These are phyloP conservation scores for Chrysochloris asiatica DNA, from an alignment of 2,113 vertebrate species.

Conservation along the genomic window DNA sequence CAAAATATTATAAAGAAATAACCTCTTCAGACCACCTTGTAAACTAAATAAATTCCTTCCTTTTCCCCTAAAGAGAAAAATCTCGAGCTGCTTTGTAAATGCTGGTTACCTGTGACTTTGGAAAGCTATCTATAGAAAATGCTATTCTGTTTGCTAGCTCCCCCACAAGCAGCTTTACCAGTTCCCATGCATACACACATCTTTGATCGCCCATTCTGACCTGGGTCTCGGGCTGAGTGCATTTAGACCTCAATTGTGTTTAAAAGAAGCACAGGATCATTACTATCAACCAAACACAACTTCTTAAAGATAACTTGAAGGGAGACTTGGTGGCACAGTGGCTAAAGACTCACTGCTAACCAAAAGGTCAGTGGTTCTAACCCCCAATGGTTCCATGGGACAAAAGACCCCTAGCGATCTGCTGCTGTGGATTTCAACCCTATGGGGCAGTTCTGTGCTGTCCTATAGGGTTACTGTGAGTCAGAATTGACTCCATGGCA, in stretches of 20 bases:
- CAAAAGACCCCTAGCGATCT: background rate
- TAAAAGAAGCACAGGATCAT: background rate
- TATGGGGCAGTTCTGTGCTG: background rate
- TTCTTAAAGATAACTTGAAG: background rate
- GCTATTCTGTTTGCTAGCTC: too few relatives aligned
- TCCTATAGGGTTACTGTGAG: too few relatives aligned
- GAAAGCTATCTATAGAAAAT: background rate
- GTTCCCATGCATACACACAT: background rate
- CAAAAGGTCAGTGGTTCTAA: background rate
- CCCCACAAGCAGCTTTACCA: background rate
- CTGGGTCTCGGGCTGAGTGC: background rate
- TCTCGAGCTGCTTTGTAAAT: background rate
- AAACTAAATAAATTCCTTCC: conserved; percentile 9
- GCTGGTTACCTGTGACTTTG: background rate
- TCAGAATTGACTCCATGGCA: too few relatives aligned
- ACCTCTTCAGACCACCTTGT: background rate
- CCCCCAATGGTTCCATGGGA: background rate
- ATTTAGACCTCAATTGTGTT: background rate
- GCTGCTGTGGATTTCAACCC: background rate
- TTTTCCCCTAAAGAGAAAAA: background rate
- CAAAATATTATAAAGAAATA: conserved; percentile 40
- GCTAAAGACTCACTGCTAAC: background rate
- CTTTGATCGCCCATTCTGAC: too few relatives aligned
- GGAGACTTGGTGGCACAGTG: background rate
- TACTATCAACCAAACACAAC: background rate